phyloP scores from a whole-genome alignment of 2,113 vertebrate genomes.

The Pycnonotus jocosus region DNA sequence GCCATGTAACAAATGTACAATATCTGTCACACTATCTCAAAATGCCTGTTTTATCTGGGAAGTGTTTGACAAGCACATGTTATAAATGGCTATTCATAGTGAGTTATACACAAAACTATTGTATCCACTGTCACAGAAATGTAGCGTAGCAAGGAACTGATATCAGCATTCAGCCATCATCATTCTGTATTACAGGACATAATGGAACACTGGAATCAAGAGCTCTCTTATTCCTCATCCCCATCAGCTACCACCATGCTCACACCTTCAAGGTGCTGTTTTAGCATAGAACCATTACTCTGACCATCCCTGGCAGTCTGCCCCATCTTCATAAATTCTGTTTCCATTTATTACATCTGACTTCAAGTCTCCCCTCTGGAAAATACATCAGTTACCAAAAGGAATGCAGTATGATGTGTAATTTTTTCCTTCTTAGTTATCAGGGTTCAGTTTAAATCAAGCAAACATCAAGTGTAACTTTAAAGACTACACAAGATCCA shows the following conservation, averaged over 20 bases:
- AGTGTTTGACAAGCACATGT: neutral
- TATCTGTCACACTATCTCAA: slow-evolving; percentile 16
- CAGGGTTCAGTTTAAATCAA: neutral
- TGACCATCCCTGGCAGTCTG: neutral
- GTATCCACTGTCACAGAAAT: neutral
- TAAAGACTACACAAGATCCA: neutral
- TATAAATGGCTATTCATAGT: neutral
- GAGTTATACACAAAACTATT: neutral
- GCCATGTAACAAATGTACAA: neutral
- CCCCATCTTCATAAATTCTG: neutral
- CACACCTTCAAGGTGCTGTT: neutral
- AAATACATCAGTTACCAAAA: neutral
- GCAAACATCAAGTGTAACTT: neutral
- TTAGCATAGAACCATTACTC: neutral
- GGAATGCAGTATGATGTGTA: neutral
- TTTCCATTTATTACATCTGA: neutral
- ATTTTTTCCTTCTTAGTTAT: neutral
- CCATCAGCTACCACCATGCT: neutral
- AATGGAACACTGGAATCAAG: neutral
- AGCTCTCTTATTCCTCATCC: neutral
- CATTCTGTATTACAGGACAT: neutral
- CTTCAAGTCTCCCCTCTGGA: neutral
- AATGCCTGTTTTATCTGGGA: slow-evolving; percentile 25
- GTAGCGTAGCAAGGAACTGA: neutral
- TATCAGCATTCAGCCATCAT: neutral